Evolutionary conservation across 2,888 invertebrate genomes (phyloP).

Genomic region (Sphinx pinastri): DNA sequence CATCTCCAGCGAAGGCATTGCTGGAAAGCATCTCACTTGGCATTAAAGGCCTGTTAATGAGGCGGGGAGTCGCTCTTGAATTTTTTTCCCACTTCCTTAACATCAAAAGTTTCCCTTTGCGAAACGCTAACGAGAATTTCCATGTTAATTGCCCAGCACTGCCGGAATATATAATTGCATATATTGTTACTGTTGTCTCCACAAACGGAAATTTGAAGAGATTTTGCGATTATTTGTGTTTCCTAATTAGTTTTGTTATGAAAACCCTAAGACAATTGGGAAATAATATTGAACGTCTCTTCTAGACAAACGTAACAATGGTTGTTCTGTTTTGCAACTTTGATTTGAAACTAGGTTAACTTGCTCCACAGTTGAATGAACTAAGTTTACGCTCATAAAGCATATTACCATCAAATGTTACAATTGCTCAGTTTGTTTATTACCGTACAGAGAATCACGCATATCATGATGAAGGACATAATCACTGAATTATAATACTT

Average conservation of each 20-base stretch:
- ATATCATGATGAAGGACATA: too few relatives aligned
- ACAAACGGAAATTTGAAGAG: constrained; percentile 58
- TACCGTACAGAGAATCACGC: not conserved
- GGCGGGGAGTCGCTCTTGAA: constrained; percentile 68
- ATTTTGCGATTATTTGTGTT: constrained; percentile 67
- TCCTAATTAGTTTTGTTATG: constrained; percentile 52
- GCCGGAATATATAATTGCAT: constrained; percentile 78
- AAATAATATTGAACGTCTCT: not conserved
- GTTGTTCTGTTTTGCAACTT: not conserved
- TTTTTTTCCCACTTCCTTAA: constrained; percentile 73
- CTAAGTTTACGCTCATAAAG: not conserved
- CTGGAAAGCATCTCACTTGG: constrained; percentile 58
- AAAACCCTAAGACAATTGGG: not conserved
- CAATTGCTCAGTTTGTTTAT: not conserved
- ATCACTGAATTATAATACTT: too few relatives aligned
- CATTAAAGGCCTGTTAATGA: constrained; percentile 77
- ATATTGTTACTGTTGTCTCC: constrained; percentile 72
- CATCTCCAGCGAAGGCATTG: constrained; percentile 54
- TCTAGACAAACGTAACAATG: not conserved
- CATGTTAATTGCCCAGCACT: constrained; percentile 76
- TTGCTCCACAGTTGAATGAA: not conserved
- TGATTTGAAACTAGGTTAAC: constrained; percentile 1
- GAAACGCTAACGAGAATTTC: constrained; percentile 77
- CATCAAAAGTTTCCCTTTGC: constrained; percentile 80
- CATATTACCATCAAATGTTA: not conserved